A percentile compares a stretch with the other conserved stretches of the same genome.
These are phyloP conservation scores for Endomychus coccineus DNA, from an alignment of 2,888 invertebrate genomes.

Conservation along the genomic window DNA sequence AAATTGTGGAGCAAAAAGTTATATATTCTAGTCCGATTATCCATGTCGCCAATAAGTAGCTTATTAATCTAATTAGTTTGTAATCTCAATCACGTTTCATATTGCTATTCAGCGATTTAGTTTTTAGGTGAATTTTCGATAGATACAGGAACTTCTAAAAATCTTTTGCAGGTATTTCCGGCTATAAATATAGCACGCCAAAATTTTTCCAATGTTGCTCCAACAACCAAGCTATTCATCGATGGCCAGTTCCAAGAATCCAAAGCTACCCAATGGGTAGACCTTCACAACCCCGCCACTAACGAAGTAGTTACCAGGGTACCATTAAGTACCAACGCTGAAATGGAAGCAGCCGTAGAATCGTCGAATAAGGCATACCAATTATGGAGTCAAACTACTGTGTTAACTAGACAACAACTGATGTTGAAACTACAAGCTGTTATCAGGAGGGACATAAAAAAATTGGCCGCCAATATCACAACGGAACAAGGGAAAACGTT, in stretches of 20 bases:
- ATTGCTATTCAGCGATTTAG: too few relatives aligned
- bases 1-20: too few relatives aligned
- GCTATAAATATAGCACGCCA: slow-evolving; percentile 7
- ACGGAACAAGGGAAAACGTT: slow-evolving; percentile 96
- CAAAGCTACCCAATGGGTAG: slow-evolving; percentile 87
- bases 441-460: slow-evolving; percentile 80
- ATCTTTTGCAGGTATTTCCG: slow-evolving; percentile 6
- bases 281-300: slow-evolving; percentile 91
- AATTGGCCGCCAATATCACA: slow-evolving; percentile 86
- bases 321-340: slow-evolving; percentile 80
- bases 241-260: slow-evolving; percentile 93
- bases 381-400: slow-evolving; percentile 86
- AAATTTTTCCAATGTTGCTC: slow-evolving; percentile 44
- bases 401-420: slow-evolving; percentile 80
- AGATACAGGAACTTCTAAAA: too few relatives aligned
- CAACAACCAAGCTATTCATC: slow-evolving; percentile 86
- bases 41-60: too few relatives aligned
- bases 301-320: slow-evolving; percentile 76
- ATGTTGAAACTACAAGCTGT: slow-evolving; percentile 67
- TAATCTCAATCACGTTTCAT: too few relatives aligned
- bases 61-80: too few relatives aligned
- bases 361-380: slow-evolving; percentile 69
- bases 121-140: too few relatives aligned
- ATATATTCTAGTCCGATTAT: too few relatives aligned
- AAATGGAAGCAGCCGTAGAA: slow-evolving; percentile 84